Evolutionary conservation across 2,888 invertebrate species (phyloP), one percentile per base, ranked within the genome.

Genomic region (Melitaea athalia): DNA sequence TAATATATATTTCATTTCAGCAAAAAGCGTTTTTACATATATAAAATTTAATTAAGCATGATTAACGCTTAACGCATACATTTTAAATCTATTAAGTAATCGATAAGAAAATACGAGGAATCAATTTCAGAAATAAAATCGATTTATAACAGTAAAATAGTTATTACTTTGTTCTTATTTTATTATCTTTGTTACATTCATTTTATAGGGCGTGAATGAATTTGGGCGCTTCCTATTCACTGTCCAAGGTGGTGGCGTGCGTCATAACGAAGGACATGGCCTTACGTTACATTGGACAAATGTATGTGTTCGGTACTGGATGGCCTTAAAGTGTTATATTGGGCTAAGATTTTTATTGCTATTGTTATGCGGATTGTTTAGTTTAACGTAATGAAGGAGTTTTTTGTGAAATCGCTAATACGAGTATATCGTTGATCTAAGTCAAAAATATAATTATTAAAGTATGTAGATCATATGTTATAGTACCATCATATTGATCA

Each of bases 211-310:
- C 49, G 62, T 71, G 63, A 71, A 69, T 69, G 67, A 70, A 74
- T 65, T 55, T 63, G 43, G 71, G 74, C 77, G 72, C 68, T 75
- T 75, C 75, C 77, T 73, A 75, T 79, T 78, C 73, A 77, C 74
- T 70, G 77, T 70, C 75, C 86, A 88, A 86, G 87, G 87, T 80
- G 73, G 81, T 67, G 59, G 68, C 68, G 81, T 87, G 88, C 88
- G 89, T 89, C 89, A 88, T 65, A 67, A 67, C 80, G 73, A 83
- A 86, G 87, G 87, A 82, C 85, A 77, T 63, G 79, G 79, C 82
- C 82, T 78, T 49, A 55, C 55, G 33, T 47, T 15, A 52, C 14
- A 45, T 24, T 31, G 38, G 42, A 57, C 15, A 57, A 55, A 55
- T 57, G 8, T 11, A 31, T 31, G 57, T 67, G 61, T 31, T 61